Conservation (phyloP, 2,797 vertebrate genomes). For the Euphonia xanthogaster region DNA sequence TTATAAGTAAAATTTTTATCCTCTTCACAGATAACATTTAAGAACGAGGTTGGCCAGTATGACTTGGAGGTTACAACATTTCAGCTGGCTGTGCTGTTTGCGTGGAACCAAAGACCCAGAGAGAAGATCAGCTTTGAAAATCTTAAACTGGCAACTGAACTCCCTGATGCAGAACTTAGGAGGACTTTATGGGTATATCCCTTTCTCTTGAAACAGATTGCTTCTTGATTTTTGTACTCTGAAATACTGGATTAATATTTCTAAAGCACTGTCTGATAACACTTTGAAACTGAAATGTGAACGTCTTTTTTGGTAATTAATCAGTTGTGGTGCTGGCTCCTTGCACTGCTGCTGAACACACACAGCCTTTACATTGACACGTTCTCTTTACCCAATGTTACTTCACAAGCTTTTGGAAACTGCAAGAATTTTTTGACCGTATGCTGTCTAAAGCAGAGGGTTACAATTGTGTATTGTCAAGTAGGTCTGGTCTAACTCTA, state of each 20-base stretch:
- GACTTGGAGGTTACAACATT: slow-evolving; percentile 98
- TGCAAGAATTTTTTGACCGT: neutral
- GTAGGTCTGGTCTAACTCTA: neutral
- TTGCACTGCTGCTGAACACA: neutral
- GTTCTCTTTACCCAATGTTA: neutral
- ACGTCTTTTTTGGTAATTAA: neutral
- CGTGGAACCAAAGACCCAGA: slow-evolving; percentile 98
- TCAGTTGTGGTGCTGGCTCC: neutral
- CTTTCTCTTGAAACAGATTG: slow-evolving; percentile 52
- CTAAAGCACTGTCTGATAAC: neutral
- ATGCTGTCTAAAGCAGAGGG: neutral
- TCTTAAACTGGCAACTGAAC: slow-evolving; percentile 94
- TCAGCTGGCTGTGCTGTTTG: slow-evolving; percentile 96
- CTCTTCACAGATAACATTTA: slow-evolving; percentile 91
- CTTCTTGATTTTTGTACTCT: neutral
- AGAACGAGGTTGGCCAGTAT: slow-evolving; percentile 97
- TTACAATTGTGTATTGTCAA: neutral
- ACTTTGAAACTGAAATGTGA: neutral
- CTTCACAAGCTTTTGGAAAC: neutral
- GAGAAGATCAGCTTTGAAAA: slow-evolving; percentile 99
- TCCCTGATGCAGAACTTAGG: slow-evolving; percentile 95
- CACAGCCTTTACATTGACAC: neutral
- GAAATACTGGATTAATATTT: slow-evolving; percentile 4
- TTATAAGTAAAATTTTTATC: neutral
- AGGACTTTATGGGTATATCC: slow-evolving; percentile 93